A percentile compares a stretch with the other conserved stretches of the same genome.
These are phyloP conservation scores for Andrena trimmerana DNA, from an alignment of 2,888 invertebrate genomes.

Conservation along the genomic window DNA sequence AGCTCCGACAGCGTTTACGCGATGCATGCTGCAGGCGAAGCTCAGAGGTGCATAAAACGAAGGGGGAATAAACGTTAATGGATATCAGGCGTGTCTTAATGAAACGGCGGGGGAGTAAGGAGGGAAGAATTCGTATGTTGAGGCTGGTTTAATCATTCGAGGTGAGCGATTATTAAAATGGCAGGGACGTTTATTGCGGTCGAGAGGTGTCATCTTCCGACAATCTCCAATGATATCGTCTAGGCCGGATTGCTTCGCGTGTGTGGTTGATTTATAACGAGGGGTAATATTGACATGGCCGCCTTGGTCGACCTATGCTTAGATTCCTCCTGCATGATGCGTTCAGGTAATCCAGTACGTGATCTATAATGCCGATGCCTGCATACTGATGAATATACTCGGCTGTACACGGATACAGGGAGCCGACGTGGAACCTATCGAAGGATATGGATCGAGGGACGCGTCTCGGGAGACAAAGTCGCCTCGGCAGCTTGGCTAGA, in stretches of 20 bases:
- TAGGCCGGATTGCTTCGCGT: constrained; percentile 3
- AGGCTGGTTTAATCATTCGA: background rate
- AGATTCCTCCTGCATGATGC: constrained; percentile 48
- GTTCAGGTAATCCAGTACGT: constrained; percentile 58
- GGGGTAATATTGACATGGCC: constrained; percentile 49
- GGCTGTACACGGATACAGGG: background rate
- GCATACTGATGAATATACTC: constrained; percentile 49
- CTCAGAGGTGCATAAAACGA: background rate
- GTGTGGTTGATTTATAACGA: constrained; percentile 53
- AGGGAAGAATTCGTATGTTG: no score
- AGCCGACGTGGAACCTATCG: background rate
- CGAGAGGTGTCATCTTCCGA: background rate
- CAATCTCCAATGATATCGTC: background rate
- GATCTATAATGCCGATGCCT: constrained; percentile 52
- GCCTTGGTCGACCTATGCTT: constrained; percentile 49
- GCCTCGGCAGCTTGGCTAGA: background rate
- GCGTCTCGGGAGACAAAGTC: background rate
- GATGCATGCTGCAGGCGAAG: background rate
- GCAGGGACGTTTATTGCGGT: background rate
- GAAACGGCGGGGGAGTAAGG: background rate
- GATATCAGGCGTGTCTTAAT: constrained; percentile 12
- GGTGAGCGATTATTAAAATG: background rate
- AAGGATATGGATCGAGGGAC: background rate
- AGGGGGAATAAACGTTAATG: background rate
- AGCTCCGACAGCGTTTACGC: background rate